Base-by-base conservation (phyloP, 2,797 vertebrate species). In the Notolepis coatsorum region DNA sequence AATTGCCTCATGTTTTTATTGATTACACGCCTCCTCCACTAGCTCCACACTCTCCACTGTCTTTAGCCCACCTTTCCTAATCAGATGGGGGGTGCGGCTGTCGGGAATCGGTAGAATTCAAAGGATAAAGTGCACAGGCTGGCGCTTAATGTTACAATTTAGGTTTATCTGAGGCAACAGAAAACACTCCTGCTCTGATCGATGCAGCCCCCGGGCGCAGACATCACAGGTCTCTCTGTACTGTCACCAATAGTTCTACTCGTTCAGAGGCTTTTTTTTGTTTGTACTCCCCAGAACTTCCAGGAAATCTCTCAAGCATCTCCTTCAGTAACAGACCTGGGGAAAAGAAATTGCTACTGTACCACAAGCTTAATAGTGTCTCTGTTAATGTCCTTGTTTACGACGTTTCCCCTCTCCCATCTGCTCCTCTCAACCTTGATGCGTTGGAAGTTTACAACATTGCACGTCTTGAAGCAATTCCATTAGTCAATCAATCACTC, bases 401-500 rank as follows among this genome's bases (percentile, higher is more conserved):
- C 73, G 9, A 25, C 57, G 23, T 65, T 63, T 74, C 73, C 43
- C 62, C n/a, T n/a, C n/a, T n/a, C 70, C 45, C 71, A 61, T 74
- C 41, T 5, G 73, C 61, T 69, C 68, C 74, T 69, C 74, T 71
- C 76, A 77, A 20, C 73, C 41, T 52, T 65, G 57, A 73, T 77
- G 58, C 70, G 69, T 80, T 84, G 63, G 75, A 73, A 79, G 35
- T 80, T 84, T 62, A 75, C 51, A 65, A 64, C 76, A 18, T 69
- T 75, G 64, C 64, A 62, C 63, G 60, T 61, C 58, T 80, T 59
- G 90, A 93, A 93, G 91, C 65, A 90, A 80, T 88, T 92, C 77
- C 69, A 88, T 90, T 91, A 86, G 89, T 89, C 91, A 87, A 91
- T 94, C 93, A 90, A 92, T 94, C 94, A 93, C 80, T 80, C 80